These are phyloP conservation scores for Berghia stephanieae DNA, from an alignment of 1,140 invertebrate genomes.

Conservation along the genomic window DNA sequence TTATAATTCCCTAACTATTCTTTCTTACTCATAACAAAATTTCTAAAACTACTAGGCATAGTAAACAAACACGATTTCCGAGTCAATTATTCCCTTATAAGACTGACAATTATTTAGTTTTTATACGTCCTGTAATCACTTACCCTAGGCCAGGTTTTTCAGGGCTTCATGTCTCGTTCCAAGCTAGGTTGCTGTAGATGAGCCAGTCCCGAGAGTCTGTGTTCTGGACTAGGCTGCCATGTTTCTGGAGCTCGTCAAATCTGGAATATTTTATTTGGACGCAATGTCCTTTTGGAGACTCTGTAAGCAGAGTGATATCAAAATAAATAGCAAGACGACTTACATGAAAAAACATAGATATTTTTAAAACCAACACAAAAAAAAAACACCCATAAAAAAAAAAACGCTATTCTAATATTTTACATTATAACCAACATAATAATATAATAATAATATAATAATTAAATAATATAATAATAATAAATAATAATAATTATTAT, in stretches of 20 bases:
- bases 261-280: slow-evolving; percentile 76
- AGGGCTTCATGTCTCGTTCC: slow-evolving; percentile 85
- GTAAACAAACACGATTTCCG: too few relatives aligned
- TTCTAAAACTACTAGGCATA: too few relatives aligned
- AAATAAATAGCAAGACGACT: background rate
- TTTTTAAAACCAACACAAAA: background rate
- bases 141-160: slow-evolving; percentile 81
- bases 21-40: too few relatives aligned
- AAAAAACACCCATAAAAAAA: too few relatives aligned
- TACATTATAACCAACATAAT: too few relatives aligned
- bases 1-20: too few relatives aligned
- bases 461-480: too few relatives aligned
- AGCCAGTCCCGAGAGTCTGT: slow-evolving; percentile 79
- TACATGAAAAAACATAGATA: background rate
- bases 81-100: too few relatives aligned
- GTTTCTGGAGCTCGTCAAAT: slow-evolving; percentile 77
- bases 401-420: background rate
- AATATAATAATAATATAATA: too few relatives aligned
- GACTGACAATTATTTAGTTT: too few relatives aligned
- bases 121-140: slow-evolving; percentile 34
- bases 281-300: slow-evolving; percentile 79
- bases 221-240: slow-evolving; percentile 76
- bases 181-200: slow-evolving; percentile 81
- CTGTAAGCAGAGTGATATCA: slow-evolving; percentile 38
- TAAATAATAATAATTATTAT: too few relatives aligned